Evolutionary conservation across 2,113 vertebrate genomes (phyloP), one percentile per base, ranked within the genome.

Genomic region (Gallinago paraguaiae): DNA sequence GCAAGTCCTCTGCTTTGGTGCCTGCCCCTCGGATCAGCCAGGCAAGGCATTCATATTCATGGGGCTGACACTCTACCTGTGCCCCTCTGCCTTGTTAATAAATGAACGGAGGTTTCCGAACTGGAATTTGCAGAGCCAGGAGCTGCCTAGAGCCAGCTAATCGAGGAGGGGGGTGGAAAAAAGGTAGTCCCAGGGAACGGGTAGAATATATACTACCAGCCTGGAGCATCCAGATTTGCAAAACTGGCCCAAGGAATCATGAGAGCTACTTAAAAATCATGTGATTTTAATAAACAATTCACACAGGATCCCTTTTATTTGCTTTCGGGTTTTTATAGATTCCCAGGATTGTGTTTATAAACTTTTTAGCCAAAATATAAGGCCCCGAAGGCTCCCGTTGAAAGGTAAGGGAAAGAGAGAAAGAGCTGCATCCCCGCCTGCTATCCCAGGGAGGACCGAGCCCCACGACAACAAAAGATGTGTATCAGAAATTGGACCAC

Each of bases 321-420:
- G 80, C 39, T 81, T 75, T 91, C 3, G 2, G 68, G 45, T 92
- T 92, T 93, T 93, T 84, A 95, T 48, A 75, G 88, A 86, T 97
- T 95, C 92, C 91, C 77, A 67, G 88, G 90, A 83, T 78, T 80
- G 2, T 75, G 71, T 95, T 94, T 92, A 93, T 96, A 94, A 90
- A 94, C 92, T 96, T 96, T 96, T 90, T 68, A 92, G 79, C 46
- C 22, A 33, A 68, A 88, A 90, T 78, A 81, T 17, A 94, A 83
- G 54, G 76, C 82, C 90, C 68, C 9, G 17, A 74, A 92, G 91
- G 71, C 56, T 86, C 64, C 43, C 60, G 23, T 81, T 86, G 82
- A 74, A 94, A 88, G 57, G 7, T n/a, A 64, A 69, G n/a, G 17
- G 71, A 56, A 59, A 48, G 53, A 78, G 30, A 50, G 61, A 80